A percentile compares a stretch with the other conserved stretches of the same genome.
phyloP scores from a whole-genome alignment of 1,140 invertebrate genomes.

The Agrilus planipennis region DNA sequence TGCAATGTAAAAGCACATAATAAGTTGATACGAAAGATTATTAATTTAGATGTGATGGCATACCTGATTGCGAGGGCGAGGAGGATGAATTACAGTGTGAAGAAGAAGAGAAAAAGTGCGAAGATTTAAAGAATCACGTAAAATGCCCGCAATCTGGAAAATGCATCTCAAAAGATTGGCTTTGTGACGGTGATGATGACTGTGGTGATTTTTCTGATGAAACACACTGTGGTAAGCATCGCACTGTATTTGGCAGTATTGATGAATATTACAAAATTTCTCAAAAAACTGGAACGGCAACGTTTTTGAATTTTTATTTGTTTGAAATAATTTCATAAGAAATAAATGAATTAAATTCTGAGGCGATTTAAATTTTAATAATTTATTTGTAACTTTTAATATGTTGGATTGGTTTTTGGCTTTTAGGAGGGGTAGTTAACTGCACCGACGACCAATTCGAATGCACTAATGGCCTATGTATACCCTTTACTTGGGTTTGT shows the following conservation, averaged over 20 bases:
- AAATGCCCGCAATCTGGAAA: conserved; percentile 54
- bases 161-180: conserved; percentile 64
- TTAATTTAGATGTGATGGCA: conserved; percentile 42
- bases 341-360: no score
- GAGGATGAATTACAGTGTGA: conserved; percentile 57
- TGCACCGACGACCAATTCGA: conserved; percentile 47
- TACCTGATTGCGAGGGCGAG: conserved; percentile 48
- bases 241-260: no score
- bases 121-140: conserved; percentile 45
- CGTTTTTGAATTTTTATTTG: no score
- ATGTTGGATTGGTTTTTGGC: no score
- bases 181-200: conserved; percentile 68
- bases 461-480: conserved; percentile 49
- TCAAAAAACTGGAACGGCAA: no score
- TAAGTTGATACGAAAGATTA: not conserved
- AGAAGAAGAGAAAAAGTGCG: conserved; percentile 35
- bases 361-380: no score
- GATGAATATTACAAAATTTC: no score
- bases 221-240: conserved; percentile 60
- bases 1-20: no score
- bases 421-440: no score
- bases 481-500: conserved; percentile 47
- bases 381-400: no score
- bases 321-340: no score
- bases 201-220: conserved; percentile 77